Evolutionary conservation across 2,797 vertebrate genomes (phyloP).

Genomic region (Rhabdophis nuchalis): DNA sequence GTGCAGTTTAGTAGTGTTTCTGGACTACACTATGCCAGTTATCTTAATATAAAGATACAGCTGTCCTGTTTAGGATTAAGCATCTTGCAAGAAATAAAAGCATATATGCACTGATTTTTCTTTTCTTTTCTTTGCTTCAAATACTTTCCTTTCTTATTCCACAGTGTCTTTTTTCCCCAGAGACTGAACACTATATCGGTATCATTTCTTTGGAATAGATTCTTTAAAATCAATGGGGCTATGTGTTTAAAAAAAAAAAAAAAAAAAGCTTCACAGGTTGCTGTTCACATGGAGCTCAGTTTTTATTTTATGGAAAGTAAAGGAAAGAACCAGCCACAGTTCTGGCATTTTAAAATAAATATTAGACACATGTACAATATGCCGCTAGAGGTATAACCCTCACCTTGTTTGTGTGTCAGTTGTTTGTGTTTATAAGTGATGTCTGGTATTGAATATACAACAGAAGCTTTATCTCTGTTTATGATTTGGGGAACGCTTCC

Average conservation of each 20-base stretch:
- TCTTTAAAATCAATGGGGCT: background rate
- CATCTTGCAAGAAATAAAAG: background rate
- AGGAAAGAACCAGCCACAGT: background rate
- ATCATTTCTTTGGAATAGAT: background rate
- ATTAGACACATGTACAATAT: background rate
- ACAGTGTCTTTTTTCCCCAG: background rate
- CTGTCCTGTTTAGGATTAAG: background rate
- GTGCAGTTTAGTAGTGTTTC: background rate
- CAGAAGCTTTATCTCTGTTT: background rate
- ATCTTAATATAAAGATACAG: background rate
- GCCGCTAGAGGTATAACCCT: background rate
- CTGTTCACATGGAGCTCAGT: background rate
- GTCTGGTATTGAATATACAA: background rate
- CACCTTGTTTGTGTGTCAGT: background rate
- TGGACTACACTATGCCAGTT: too few species aligned
- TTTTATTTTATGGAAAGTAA: background rate
- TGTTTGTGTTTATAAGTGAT: constrained; percentile 4
- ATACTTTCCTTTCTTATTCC: background rate
- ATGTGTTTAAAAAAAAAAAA: too few species aligned
- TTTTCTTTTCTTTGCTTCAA: background rate
- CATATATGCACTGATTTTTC: background rate
- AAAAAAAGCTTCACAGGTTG: background rate
- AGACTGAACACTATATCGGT: background rate
- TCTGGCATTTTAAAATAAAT: background rate
- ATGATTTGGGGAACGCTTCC: background rate